These are phyloP conservation scores for Rhyzopertha dominica DNA, from an alignment of 1,140 invertebrate genomes.

Conservation along the genomic window DNA sequence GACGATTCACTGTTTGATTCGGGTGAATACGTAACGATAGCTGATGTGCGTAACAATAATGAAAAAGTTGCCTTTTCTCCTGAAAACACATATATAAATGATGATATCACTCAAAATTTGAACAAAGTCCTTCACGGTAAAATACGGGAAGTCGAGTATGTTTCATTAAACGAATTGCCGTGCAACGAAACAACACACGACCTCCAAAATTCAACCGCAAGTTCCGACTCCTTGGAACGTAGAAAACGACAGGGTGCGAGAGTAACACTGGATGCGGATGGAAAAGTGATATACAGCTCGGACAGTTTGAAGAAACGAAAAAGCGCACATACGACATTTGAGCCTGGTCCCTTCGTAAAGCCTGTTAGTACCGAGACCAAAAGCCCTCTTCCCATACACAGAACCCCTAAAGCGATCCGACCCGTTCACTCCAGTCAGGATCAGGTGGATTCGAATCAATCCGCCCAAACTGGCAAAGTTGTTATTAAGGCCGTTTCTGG, in stretches of 20 bases:
- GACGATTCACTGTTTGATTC: conserved; percentile 50
- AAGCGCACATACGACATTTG: conserved; percentile 76
- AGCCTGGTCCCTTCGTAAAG: conserved; percentile 72
- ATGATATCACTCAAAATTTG: conserved; percentile 52
- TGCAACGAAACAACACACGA: conserved; percentile 49
- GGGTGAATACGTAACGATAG: conserved; percentile 80
- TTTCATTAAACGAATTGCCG: conserved; percentile 76
- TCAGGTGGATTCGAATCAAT: conserved; percentile 16
- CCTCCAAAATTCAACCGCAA: conserved; percentile 47
- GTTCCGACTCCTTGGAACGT: conserved; percentile 47
- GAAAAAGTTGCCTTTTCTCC: conserved; percentile 51
- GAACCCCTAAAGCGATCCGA: conserved; percentile 43
- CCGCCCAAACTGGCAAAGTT: conserved; percentile 56
- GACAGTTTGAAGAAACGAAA: conserved; percentile 79
- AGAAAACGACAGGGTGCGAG: conserved; percentile 62
- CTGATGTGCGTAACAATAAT: conserved; percentile 73
- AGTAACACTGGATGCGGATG: conserved; percentile 80
- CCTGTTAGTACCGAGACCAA: conserved; percentile 39
- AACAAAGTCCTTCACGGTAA: conserved; percentile 52
- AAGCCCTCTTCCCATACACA: conserved; percentile 46
- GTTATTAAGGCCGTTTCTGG: conserved; percentile 59
- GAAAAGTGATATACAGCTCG: conserved; percentile 84
- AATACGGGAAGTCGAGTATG: conserved; percentile 65
- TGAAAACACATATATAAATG: conserved; percentile 51
- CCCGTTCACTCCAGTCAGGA: conserved; percentile 35